Percentiles rank a stretch among this genome's conserved stretches.
phyloP scores from a whole-genome alignment of 2,888 invertebrate genomes.

The Graphium colonna region DNA sequence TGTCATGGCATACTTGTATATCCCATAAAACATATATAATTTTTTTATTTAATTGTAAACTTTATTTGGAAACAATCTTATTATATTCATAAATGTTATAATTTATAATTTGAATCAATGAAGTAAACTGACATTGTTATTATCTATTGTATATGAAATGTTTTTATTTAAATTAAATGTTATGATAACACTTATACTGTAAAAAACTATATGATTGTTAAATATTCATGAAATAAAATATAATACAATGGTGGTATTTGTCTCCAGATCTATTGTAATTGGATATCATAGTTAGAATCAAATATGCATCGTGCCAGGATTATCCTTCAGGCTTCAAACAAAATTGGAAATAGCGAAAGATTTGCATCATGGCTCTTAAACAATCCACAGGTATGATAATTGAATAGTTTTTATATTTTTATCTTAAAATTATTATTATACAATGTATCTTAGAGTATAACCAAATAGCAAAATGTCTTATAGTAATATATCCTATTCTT shows the following conservation, averaged over 20 bases:
- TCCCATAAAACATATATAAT: no score
- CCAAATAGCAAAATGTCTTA: no score
- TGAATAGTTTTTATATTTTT: not conserved
- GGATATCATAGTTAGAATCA: slow-evolving; percentile 29
- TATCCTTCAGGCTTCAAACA: slow-evolving; percentile 83
- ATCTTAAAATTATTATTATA: not conserved
- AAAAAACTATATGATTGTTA: not conserved
- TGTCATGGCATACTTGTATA: no score
- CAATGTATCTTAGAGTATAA: no score
- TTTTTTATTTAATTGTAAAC: no score
- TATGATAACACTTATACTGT: not conserved
- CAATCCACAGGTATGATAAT: slow-evolving; percentile 69
- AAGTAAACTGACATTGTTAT: not conserved
- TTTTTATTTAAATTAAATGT: not conserved
- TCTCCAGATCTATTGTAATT: slow-evolving; percentile 42
- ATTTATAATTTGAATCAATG: slow-evolving; percentile 18
- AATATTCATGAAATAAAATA: not conserved
- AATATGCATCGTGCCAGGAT: slow-evolving; percentile 90
- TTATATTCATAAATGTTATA: no score
- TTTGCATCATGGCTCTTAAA: slow-evolving; percentile 90
- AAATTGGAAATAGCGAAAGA: slow-evolving; percentile 83
- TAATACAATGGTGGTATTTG: not conserved
- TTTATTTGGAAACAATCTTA: no score
- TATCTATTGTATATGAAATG: slow-evolving; percentile 1
- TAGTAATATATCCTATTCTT: not conserved